phyloP scores from a whole-genome alignment of 2,797 vertebrate genomes.

The Anabacerthia variegaticeps region DNA sequence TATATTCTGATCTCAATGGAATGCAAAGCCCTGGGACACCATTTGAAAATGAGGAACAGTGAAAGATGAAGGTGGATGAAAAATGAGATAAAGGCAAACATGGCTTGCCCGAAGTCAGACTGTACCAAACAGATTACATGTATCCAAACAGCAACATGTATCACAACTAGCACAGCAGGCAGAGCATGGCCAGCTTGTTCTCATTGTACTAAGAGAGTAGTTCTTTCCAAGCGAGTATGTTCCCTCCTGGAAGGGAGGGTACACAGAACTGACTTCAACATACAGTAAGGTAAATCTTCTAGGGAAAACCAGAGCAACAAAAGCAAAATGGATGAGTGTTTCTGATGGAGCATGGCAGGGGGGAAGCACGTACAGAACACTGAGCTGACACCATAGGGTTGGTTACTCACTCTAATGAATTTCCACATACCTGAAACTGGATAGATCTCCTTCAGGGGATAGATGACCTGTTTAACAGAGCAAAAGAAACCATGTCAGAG shows the following conservation, averaged over 20 bases:
- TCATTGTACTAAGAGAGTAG: neutral
- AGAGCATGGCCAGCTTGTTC: neutral
- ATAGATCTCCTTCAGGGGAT: conserved; percentile 93
- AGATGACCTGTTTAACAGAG: conserved; percentile 87
- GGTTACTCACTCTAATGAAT: neutral
- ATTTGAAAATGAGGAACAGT: neutral
- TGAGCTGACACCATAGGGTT: neutral
- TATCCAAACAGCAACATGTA: neutral
- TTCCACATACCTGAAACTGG: conserved; percentile 86
- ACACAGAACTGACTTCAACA: neutral
- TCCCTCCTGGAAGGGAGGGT: neutral
- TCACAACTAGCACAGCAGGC: neutral
- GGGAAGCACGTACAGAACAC: neutral
- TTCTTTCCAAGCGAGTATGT: neutral
- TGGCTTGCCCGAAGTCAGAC: neutral
- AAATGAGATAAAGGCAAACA: neutral
- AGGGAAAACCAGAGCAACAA: neutral
- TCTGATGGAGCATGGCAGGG: neutral
- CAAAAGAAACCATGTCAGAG: conserved; percentile 7
- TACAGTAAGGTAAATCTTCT: neutral
- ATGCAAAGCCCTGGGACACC: neutral
- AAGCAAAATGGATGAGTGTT: neutral
- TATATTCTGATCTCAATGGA: neutral
- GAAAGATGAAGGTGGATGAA: neutral
- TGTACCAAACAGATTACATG: neutral